A percentile compares a stretch with the other conserved stretches of the same genome.
These are phyloP conservation scores for Chaenogobius annularis DNA, from an alignment of 2,113 vertebrate genomes.

Conservation along the genomic window DNA sequence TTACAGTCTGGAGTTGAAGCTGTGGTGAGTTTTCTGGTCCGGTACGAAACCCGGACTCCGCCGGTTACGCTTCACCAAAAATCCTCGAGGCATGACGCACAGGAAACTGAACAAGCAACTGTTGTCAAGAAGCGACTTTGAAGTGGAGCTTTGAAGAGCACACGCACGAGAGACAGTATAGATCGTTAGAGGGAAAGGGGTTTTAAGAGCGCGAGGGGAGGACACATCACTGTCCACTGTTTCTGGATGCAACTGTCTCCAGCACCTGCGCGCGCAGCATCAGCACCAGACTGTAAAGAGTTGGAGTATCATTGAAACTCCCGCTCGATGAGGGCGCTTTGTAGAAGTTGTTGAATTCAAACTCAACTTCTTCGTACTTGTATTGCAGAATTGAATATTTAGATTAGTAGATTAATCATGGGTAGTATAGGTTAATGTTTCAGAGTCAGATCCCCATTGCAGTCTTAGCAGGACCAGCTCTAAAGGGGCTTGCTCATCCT, in stretches of 20 bases:
- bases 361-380: too few relatives aligned
- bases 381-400: neutral
- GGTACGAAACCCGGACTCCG: conserved; percentile 78
- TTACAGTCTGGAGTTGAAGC: neutral
- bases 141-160: conserved; percentile 55
- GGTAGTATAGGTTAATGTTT: too few relatives aligned
- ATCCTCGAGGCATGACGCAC: conserved; percentile 87
- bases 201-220: conserved; percentile 10
- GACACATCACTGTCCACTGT: conserved; percentile 20
- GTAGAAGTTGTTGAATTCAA: neutral
- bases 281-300: neutral
- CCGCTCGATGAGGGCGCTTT: neutral
- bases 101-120: conserved; percentile 38
- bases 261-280: conserved; percentile 12
- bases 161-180: conserved; percentile 13
- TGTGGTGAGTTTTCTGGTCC: conserved; percentile 57
- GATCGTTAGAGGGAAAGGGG: conserved; percentile 2
- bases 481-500: neutral
- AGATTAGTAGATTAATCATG: too few relatives aligned
- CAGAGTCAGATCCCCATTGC: too few relatives aligned
- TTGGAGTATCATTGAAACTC: neutral
- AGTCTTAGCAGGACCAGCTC: neutral
- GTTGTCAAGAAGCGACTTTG: conserved; percentile 52
- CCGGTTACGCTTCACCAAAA: conserved; percentile 90
- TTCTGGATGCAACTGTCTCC: conserved; percentile 45